Evolutionary conservation across 2,113 vertebrate species (phyloP).

Genomic region (Herpetotheres cachinnans): DNA sequence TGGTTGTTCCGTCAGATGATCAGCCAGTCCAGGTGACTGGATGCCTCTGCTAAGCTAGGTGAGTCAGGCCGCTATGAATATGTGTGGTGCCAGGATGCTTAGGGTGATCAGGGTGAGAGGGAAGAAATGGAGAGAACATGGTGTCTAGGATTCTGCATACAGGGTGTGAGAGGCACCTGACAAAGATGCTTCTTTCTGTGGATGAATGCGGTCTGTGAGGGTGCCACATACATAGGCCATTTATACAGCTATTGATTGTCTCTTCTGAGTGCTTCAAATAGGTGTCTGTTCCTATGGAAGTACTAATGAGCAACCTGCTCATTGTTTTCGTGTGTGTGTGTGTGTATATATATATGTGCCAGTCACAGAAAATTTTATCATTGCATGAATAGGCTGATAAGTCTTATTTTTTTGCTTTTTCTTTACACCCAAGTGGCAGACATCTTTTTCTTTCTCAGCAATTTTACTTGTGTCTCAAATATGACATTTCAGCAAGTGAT

Average conservation of each 20-base stretch:
- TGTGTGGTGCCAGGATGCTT: neutral
- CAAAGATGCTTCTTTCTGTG: neutral
- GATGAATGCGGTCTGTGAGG: neutral
- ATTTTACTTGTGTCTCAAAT: neutral
- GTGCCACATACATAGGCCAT: neutral
- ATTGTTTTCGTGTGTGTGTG: too few species aligned
- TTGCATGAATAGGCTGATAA: neutral
- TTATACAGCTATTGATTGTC: neutral
- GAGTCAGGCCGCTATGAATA: neutral
- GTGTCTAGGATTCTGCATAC: neutral
- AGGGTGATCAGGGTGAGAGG: neutral
- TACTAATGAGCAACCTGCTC: neutral
- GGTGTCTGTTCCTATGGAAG: neutral
- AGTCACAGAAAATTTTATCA: neutral
- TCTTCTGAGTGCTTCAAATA: neutral
- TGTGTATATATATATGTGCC: neutral
- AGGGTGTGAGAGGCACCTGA: neutral
- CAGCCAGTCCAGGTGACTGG: accelerated
- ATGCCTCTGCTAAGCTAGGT: neutral
- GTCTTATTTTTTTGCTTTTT: neutral
- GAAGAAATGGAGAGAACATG: neutral
- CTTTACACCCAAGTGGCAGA: neutral
- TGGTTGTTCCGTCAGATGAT: neutral
- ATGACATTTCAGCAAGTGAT: neutral
- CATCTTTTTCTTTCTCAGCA: neutral